Percentiles rank a stretch among this genome's conserved stretches.
These are phyloP conservation scores for Silurus lanzhouensis DNA, from an alignment of 2,797 vertebrate species.

Conservation along the genomic window DNA sequence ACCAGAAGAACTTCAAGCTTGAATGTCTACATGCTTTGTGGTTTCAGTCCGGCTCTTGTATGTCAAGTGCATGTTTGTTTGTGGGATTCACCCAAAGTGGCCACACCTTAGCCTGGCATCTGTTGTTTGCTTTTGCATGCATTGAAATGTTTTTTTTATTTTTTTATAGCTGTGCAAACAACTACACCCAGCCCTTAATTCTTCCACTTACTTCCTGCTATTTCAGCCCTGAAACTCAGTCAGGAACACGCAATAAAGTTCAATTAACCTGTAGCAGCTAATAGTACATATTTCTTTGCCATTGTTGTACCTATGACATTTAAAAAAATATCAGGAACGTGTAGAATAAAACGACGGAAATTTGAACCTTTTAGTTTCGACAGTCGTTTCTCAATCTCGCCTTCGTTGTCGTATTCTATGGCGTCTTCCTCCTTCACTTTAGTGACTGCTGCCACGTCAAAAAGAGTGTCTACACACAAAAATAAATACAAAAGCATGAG, in stretches of 20 bases:
- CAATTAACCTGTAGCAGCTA: background rate
- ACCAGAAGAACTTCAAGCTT: background rate
- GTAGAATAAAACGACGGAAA: background rate
- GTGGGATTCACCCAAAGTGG: background rate
- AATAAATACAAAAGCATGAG: background rate
- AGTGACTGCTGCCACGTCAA: conserved; percentile 22
- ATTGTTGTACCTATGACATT: background rate
- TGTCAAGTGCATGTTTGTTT: background rate
- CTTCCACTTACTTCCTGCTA: no score
- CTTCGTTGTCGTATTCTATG: conserved; percentile 52
- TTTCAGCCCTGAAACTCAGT: background rate
- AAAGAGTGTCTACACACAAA: conserved; percentile 34
- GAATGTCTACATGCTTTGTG: background rate
- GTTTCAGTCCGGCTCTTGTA: background rate
- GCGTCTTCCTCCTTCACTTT: conserved; percentile 37
- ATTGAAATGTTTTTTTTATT: background rate
- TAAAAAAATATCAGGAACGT: no score
- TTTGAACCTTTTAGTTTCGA: conserved; percentile 53
- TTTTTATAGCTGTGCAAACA: background rate
- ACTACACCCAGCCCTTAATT: background rate
- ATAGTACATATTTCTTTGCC: background rate
- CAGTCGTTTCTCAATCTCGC: conserved; percentile 57
- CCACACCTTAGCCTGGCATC: background rate
- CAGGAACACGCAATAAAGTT: background rate
- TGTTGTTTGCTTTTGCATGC: background rate